Conservation (phyloP, 2,888 invertebrate species). For the Andrena bucephala region DNA sequence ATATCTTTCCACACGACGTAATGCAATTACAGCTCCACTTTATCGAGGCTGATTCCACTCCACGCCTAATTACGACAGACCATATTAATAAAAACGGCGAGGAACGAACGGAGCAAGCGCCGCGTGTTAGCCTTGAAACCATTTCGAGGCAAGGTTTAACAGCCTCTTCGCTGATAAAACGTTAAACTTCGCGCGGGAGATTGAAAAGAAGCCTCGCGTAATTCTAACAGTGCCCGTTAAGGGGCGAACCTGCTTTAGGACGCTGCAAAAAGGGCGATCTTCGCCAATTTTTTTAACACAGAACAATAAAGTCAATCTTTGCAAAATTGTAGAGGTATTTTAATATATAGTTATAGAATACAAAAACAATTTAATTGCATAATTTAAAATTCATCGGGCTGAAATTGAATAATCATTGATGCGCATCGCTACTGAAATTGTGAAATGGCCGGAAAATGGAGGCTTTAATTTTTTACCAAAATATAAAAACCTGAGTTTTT, state of each 20-base stretch:
- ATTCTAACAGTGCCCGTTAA: conserved; percentile 17
- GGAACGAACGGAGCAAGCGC: neutral
- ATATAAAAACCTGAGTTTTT: too few relatives aligned
- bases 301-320: too few relatives aligned
- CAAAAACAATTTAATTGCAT: too few relatives aligned
- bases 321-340: too few relatives aligned
- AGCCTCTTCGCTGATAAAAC: conserved; percentile 3
- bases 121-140: conserved; percentile 4
- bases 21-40: conserved; percentile 47
- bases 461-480: too few relatives aligned
- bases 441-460: too few relatives aligned
- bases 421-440: too few relatives aligned
- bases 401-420: too few relatives aligned
- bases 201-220: neutral
- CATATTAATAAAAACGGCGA: conserved; percentile 26
- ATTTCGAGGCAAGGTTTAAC: neutral
- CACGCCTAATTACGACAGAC: conserved; percentile 38
- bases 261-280: too few relatives aligned
- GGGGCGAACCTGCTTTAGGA: neutral
- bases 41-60: conserved; percentile 26
- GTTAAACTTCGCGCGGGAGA: neutral
- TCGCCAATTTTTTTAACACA: too few relatives aligned
- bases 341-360: too few relatives aligned
- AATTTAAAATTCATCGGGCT: too few relatives aligned
- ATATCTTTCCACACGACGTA: conserved; percentile 28